Base-by-base conservation (phyloP, 2,113 vertebrate species). In the Aspiorhynchus laticeps region DNA sequence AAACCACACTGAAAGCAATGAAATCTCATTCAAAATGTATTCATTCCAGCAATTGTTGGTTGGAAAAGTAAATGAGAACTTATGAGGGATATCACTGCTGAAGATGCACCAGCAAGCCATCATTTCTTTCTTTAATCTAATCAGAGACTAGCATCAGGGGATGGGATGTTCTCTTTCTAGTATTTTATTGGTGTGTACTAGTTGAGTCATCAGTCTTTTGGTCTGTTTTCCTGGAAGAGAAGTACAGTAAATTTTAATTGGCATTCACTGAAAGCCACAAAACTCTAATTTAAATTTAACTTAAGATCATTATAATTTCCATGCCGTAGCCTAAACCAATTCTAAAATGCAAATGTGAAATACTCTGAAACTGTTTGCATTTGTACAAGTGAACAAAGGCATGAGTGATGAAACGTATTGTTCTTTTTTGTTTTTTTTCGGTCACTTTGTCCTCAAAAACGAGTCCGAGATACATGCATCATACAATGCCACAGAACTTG, bases 181-280 rank as follows among this genome's bases (percentile, higher is more conserved):
- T 76, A 41, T 41, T 73, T 73, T 73, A 73, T 41, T 46, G n/a
- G 14, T 33, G 75, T 8, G 7, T 33, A 28, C n/a, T 48, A 78
- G n/a, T 31, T 53, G 75, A 78, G 43, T 78, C 75, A 51, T 48
- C 75, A 53, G 46, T 78, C 19, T 53, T 78, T 53, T 78, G 75
- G n/a, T 19, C 26, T 53, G 26, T 17, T 33, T 78, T 78, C 75
- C 75, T 53, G 75, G 75, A 53, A 78, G 46, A 78, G 75, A 78
- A 53, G 46, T 78, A 78, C 46, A 78, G 75, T 78, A 33, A 53
- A 78, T 53, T 53, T 53, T 53, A 21, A 53, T 33, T 51, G 46
- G 3, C n/a, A 78, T 78, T 7, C 46, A 51, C 4, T 53, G 26
- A 78, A 78, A 53, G 14, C 46, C 46, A 19, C 75, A 53, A 3